A percentile compares a stretch with the other conserved stretches of the same genome.
Conservation (phyloP, 2,113 vertebrate genomes). For the human region DNA sequence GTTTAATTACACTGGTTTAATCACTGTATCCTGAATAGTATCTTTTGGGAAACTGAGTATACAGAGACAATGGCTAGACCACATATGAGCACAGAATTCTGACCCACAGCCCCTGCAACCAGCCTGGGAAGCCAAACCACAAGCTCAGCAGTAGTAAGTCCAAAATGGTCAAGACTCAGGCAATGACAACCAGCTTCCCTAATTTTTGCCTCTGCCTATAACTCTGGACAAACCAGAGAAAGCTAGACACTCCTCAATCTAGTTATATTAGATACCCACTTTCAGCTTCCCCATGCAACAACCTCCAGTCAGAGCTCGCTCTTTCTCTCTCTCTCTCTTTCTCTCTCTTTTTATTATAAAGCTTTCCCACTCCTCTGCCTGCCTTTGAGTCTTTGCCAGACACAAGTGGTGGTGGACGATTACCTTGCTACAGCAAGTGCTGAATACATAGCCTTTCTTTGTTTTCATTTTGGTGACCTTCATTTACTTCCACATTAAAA, state of each 20-base stretch:
- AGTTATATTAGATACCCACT: not conserved
- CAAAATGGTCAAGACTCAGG: not conserved
- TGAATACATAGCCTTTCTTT: not conserved
- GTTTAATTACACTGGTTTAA: not conserved
- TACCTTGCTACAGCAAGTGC: not conserved
- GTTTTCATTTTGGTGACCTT: not conserved
- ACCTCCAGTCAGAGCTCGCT: not conserved
- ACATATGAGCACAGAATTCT: not conserved
- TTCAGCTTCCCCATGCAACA: not conserved
- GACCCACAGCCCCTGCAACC: not conserved
- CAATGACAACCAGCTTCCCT: not conserved
- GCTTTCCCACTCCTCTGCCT: not conserved
- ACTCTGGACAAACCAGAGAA: not conserved
- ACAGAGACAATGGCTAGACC: not conserved
- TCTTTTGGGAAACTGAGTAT: not conserved
- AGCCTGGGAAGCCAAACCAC: not conserved
- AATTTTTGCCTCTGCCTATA: not conserved
- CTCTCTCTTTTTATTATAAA: not conserved
- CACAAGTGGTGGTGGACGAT: not conserved
- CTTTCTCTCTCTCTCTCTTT: too few species aligned
- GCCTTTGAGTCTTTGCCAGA: not conserved
- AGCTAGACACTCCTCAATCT: not conserved
- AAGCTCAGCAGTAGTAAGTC: not conserved
- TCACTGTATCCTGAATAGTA: not conserved
- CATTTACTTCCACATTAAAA: not conserved